Evolutionary conservation across 2,888 invertebrate species (phyloP).

Genomic region (Caenorhabditis auriculariae): DNA sequence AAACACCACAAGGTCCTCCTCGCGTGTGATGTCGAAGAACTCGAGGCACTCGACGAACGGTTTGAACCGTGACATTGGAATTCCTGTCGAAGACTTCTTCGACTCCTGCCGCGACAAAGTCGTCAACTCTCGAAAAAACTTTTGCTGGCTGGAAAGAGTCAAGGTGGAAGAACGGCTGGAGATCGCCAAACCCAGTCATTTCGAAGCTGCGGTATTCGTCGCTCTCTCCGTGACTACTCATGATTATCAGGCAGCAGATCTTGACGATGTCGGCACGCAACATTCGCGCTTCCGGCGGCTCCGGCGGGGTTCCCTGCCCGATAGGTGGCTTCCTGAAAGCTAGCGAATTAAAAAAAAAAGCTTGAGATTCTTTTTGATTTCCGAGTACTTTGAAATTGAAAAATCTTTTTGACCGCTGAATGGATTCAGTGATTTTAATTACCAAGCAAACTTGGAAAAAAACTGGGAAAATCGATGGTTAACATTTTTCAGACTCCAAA

Average conservation of each 20-base stretch:
- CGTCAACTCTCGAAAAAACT: slow-evolving; percentile 29
- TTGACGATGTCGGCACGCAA: slow-evolving; percentile 15
- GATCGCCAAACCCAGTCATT: slow-evolving; percentile 26
- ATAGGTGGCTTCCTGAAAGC: no score
- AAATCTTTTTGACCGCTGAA: no score
- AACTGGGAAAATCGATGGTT: no score
- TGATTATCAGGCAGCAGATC: slow-evolving; percentile 23
- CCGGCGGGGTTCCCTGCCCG: no score
- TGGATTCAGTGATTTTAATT: no score
- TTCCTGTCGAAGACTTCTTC: slow-evolving; percentile 1
- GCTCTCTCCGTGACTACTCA: background rate
- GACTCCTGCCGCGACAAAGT: slow-evolving; percentile 2
- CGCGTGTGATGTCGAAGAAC: slow-evolving; percentile 13
- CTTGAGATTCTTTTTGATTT: no score
- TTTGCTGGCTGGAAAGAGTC: slow-evolving; percentile 27
- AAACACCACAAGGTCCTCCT: slow-evolving; percentile 7
- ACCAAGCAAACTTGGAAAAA: no score
- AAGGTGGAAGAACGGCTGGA: slow-evolving; percentile 29
- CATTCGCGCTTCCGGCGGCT: slow-evolving; percentile 16
- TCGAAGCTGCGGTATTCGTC: no score
- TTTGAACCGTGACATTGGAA: slow-evolving; percentile 19
- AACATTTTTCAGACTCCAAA: no score
- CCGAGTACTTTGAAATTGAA: no score
- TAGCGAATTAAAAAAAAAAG: no score
- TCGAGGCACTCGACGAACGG: slow-evolving; percentile 29